phyloP scores from a whole-genome alignment of 2,113 vertebrate species.

The Oplegnathus fasciatus region DNA sequence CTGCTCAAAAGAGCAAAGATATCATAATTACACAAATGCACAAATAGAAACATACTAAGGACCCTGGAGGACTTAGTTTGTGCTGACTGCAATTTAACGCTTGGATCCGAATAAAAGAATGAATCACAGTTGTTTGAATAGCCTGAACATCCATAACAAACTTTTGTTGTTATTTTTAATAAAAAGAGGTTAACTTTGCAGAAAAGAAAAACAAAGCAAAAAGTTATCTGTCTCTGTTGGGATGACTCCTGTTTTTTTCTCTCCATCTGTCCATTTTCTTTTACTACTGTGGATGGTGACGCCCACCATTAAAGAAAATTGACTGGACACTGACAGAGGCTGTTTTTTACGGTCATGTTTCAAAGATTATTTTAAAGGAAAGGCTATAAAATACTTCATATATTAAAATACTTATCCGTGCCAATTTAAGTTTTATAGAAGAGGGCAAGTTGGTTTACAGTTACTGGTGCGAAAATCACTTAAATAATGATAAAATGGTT shows the following conservation, averaged over 20 bases:
- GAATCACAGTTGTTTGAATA: background rate
- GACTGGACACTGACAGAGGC: background rate
- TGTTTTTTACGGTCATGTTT: background rate
- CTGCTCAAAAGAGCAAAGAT: background rate
- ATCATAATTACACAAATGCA: background rate
- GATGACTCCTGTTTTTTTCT: background rate
- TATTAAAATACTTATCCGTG: background rate
- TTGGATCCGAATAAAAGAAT: no score
- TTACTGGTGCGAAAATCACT: slow-evolving; percentile 3
- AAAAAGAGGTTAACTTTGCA: background rate
- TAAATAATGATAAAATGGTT: background rate
- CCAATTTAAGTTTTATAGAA: background rate
- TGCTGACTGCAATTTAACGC: background rate
- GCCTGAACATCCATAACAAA: background rate
- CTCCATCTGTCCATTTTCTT: background rate
- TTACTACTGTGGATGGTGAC: no score
- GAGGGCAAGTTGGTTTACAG: background rate
- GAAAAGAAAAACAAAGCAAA: background rate
- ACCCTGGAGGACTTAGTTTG: background rate
- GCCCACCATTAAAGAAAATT: background rate
- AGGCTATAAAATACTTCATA: background rate
- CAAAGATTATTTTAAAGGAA: background rate
- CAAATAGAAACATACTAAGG: background rate
- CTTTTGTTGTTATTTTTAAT: background rate
- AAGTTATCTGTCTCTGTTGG: background rate